Evolutionary conservation across 2,797 vertebrate species (phyloP), one percentile per base, ranked within the genome.

Genomic region (Synaphobranchus kaupii): DNA sequence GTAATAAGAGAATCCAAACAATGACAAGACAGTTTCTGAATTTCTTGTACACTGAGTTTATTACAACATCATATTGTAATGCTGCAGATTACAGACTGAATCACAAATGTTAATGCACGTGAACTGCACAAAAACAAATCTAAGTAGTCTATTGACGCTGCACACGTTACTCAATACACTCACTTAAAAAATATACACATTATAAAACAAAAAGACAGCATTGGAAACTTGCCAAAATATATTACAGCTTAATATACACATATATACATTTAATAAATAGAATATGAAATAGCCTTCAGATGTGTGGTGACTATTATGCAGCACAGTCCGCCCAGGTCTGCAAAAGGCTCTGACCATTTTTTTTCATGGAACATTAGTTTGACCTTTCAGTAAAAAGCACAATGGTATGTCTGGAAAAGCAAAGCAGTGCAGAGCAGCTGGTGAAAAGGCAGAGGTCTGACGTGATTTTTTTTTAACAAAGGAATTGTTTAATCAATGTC

Each of bases 231-330:
- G 92, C 93, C 93, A 93, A 94, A 93, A 95, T 95, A 97, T 97
- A 95, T 96, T 94, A 98, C 96, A 98, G 94, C 93, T 92, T 96
- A 92, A 97, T 97, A 97, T 96, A 97, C 94, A 97, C 92, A 97
- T 96, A 94, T 95, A 94, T 94, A 95, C 97, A 98, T 94, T 97
- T 93, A 98, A 98, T 99, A 99, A 98, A 99, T 99, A 98, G 93
- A 96, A 89, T 88, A 90, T 89, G 90, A 94, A 92, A 94, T 94
- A 92, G 92, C 94, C 90, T 92, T 92, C 87, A 91, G 89, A 92
- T 93, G 91, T 91, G 88, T 91, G 90, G 87, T 91, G 92, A 92
- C 89, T 93, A 88, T 93, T 48, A 89, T 90, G 86, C 88, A 88
- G 88, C 90, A 56, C 90, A 90, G 90, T 91, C 84, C 86, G 90